Evolutionary conservation across 2,113 vertebrate genomes (phyloP).

Genomic region (Eretmochelys imbricata): DNA sequence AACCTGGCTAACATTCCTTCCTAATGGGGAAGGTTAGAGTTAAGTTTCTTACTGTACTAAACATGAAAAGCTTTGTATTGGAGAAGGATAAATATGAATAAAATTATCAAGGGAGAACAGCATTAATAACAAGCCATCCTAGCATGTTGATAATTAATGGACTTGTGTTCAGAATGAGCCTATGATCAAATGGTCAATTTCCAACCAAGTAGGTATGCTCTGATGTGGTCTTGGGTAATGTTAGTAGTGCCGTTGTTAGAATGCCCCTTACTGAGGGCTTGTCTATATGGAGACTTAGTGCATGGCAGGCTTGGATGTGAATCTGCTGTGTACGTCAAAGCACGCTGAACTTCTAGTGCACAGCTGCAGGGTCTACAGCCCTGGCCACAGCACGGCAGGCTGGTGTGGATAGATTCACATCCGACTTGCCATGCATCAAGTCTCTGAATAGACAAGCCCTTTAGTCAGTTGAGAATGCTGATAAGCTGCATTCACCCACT

Average conservation of each 20-base stretch:
- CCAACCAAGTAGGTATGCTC: background rate
- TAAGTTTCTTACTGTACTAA: background rate
- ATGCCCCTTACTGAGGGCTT: background rate
- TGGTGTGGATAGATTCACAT: background rate
- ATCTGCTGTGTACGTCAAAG: background rate
- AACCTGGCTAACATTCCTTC: background rate
- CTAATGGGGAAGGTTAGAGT: background rate
- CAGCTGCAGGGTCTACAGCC: background rate
- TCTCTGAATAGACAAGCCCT: background rate
- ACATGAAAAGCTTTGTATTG: background rate
- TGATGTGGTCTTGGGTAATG: background rate
- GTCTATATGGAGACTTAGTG: background rate
- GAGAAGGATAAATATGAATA: background rate
- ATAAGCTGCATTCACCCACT: rapidly evolving
- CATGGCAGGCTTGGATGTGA: background rate
- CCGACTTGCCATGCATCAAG: background rate
- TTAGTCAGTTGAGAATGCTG: background rate
- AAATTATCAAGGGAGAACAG: background rate
- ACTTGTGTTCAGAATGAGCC: background rate
- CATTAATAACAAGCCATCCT: background rate
- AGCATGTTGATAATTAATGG: background rate
- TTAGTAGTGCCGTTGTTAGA: background rate
- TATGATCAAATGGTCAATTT: background rate
- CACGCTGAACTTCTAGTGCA: background rate
- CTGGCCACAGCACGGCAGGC: background rate